Percentiles rank a stretch among this genome's conserved stretches.
These are phyloP conservation scores for Tiaroga cobitis DNA, from an alignment of 2,797 vertebrate species.

Conservation along the genomic window DNA sequence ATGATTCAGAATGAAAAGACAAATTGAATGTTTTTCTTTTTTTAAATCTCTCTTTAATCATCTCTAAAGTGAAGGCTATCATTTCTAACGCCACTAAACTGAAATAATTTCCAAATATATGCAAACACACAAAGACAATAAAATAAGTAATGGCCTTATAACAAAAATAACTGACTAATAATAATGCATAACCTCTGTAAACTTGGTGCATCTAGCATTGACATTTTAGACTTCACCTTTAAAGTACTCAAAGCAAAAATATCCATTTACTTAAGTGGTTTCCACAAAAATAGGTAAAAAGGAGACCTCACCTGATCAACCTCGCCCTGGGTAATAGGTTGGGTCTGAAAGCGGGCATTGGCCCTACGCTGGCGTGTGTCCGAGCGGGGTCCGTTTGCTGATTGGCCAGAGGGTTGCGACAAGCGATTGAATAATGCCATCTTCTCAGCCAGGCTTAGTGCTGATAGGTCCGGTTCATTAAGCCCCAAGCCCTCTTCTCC, in stretches of 20 bases:
- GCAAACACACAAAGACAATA: neutral
- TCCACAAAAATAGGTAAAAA: neutral
- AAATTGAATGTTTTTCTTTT: neutral
- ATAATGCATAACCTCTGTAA: neutral
- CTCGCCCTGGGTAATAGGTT: conserved; percentile 95
- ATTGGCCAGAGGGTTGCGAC: conserved; percentile 75
- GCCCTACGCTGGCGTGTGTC: conserved; percentile 86
- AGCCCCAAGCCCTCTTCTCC: conserved; percentile 62
- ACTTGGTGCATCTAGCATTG: neutral
- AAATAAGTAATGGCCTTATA: neutral
- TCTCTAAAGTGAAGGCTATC: neutral
- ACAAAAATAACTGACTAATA: neutral
- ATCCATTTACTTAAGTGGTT: neutral
- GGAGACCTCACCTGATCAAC: conserved; percentile 85
- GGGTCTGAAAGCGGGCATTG: conserved; percentile 93
- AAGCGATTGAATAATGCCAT: conserved; percentile 97
- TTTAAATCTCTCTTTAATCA: neutral
- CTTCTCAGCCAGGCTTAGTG: conserved; percentile 91
- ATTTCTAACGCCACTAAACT: neutral
- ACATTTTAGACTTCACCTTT: neutral
- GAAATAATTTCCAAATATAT: neutral
- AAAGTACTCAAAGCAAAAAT: neutral
- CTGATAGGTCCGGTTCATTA: conserved; percentile 89
- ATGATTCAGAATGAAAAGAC: neutral
- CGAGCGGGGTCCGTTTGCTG: conserved; percentile 65